Percentiles rank a stretch among this genome's conserved stretches.
These are phyloP conservation scores for Drosophila lini DNA, from an alignment of 1,140 invertebrate genomes.

Conservation along the genomic window DNA sequence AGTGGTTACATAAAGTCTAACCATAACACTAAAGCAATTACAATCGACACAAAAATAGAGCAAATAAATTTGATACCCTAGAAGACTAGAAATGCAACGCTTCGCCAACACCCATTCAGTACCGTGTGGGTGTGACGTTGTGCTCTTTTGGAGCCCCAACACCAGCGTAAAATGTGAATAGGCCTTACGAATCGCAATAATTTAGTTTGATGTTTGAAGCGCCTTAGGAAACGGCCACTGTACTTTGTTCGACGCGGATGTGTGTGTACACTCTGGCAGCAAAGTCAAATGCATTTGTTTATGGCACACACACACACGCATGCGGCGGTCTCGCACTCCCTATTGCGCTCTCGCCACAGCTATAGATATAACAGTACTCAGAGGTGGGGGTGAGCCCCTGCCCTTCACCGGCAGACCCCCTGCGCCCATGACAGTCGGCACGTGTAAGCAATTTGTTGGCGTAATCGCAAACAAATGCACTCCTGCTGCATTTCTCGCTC, in stretches of 20 bases:
- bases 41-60: not conserved
- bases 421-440: conserved; percentile 52
- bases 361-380: conserved; percentile 17
- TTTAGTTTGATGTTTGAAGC: conserved; percentile 9
- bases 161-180: conserved; percentile 1
- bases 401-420: conserved; percentile 5
- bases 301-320: conserved; percentile 36
- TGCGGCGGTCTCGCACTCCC: conserved; percentile 21
- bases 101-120: not conserved
- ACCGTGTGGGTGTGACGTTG: not conserved
- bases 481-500: conserved; percentile 33
- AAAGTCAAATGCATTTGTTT: conserved; percentile 68
- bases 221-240: conserved; percentile 12
- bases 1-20: not conserved
- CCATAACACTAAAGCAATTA: not conserved
- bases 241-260: conserved; percentile 21
- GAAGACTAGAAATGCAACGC: conserved; percentile 5
- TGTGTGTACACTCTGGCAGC: conserved; percentile 19
- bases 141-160: too few species aligned
- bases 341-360: conserved; percentile 1
- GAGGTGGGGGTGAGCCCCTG: not conserved
- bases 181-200: not conserved
- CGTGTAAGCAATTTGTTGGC: conserved; percentile 78
- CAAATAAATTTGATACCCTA: conserved; percentile 2
- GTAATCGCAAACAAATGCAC: conserved; percentile 71